Evolutionary conservation across 1,140 invertebrate species (phyloP).

Genomic region (Cyphomyrmex costatus): DNA sequence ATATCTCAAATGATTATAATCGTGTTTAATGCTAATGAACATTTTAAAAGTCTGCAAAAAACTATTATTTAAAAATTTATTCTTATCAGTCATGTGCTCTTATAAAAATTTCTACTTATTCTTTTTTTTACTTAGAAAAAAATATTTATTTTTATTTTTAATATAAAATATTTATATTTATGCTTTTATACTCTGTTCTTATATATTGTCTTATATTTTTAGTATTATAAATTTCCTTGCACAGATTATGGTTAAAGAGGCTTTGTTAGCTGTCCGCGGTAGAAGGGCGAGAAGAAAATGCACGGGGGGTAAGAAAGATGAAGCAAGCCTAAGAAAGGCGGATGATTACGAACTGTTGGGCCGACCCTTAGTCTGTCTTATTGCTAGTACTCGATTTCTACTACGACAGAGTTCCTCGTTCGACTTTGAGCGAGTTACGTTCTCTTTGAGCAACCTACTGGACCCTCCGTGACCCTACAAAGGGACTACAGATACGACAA

Average conservation of each 20-base stretch:
- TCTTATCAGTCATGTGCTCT: too few relatives aligned
- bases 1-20: too few relatives aligned
- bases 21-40: too few relatives aligned
- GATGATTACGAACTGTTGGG: slow-evolving; percentile 69
- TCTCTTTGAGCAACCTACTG: slow-evolving; percentile 71
- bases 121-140: too few relatives aligned
- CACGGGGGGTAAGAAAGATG: slow-evolving; percentile 43
- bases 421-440: slow-evolving; percentile 67
- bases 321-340: slow-evolving; percentile 49
- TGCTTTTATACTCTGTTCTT: background rate
- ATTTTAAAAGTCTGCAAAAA: too few relatives aligned
- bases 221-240: background rate
- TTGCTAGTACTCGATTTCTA: slow-evolving; percentile 68
- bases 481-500: slow-evolving; percentile 59
- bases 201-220: background rate
- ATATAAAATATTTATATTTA: background rate
- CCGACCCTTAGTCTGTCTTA: slow-evolving; percentile 69
- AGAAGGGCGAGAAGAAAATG: background rate
- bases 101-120: too few relatives aligned
- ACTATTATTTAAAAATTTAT: too few relatives aligned
- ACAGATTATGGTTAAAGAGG: slow-evolving; percentile 49
- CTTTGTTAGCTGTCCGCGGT: slow-evolving; percentile 49
- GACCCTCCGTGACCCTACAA: slow-evolving; percentile 70
- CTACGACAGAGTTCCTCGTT: slow-evolving; percentile 39
- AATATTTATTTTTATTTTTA: too few relatives aligned